Evolutionary conservation across 2,113 vertebrate species (phyloP), one percentile per base, ranked within the genome.

Genomic region (Lathamus discolor): DNA sequence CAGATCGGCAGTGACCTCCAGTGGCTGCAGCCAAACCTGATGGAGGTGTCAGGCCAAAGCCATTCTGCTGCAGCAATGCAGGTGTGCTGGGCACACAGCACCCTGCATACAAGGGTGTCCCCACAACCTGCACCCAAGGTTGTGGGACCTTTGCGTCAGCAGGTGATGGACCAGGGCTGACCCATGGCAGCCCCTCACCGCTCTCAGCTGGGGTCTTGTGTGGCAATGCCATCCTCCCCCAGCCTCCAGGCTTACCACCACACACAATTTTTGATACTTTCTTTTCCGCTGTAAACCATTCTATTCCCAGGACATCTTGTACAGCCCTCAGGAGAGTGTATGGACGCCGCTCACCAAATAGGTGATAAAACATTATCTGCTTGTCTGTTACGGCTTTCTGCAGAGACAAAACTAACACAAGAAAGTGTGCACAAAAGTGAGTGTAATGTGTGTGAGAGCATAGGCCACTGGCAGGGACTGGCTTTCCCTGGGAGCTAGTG

Each of bases 381-480:
- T 35, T 20, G 48, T 6, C 83, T 59, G 5, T 48, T 37, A 8
- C 19, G 75, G 68, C 81, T 64, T 51, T 29, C 61, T 31, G 13
- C 33, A 54, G 51, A 80, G 84, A 41, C 73, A 70, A 52, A 95
- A 54, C 31, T 67, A 39, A 27, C 51, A 6, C 0, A 12, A 77
- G 46, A 52, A 86, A 68, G 18, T 0, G 4, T 2, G 29, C 9
- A 2, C 86, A 67, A 9, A 61, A 92, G 48, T 0, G 6, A 63
- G 17, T 17, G 14, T 22, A 25, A 52, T 4, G 8, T 4, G 4
- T 19, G 41, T 9, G 19, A 83, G 57, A 37, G 51, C 23, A 49
- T 3, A 59, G 23, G 57, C 22, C 6, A 2, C 0, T 1, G 3
- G 17, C 0, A 0, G 49, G 64, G 37, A 67, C 3, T 0, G 0